Conservation (phyloP, 2,797 vertebrate species). For the Myripristis murdjan region DNA sequence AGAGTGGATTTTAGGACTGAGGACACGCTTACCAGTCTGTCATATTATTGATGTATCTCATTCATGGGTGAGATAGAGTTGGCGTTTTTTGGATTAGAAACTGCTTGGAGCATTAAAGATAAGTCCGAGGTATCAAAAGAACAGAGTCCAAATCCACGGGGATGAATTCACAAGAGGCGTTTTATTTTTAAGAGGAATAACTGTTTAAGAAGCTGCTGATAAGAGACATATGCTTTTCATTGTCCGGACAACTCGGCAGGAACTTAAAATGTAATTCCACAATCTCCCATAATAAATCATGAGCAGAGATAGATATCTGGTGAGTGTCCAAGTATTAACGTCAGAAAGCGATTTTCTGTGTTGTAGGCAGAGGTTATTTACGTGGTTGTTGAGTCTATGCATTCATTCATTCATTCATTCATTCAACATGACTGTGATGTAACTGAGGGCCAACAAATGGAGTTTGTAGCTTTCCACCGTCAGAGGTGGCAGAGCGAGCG, state of each 20-base stretch:
- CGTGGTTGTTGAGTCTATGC: neutral
- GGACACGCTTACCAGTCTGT: neutral
- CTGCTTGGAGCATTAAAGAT: constrained; percentile 43
- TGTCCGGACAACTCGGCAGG: constrained; percentile 40
- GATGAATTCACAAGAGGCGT: constrained; percentile 37
- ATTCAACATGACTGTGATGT: too few species aligned
- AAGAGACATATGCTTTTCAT: constrained; percentile 59
- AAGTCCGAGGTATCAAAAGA: constrained; percentile 52
- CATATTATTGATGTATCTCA: constrained; percentile 26
- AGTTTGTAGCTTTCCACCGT: neutral
- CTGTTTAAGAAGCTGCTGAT: constrained; percentile 43
- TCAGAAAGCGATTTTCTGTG: neutral
- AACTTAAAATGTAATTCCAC: constrained; percentile 49
- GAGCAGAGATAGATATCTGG: constrained; percentile 2
- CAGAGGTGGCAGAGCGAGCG: constrained; percentile 47
- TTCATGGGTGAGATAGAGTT: constrained; percentile 28
- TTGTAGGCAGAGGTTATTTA: neutral
- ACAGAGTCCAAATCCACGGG: constrained; percentile 21
- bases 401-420: constrained; percentile 23
- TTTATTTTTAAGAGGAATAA: constrained; percentile 45
- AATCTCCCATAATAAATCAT: constrained; percentile 37
- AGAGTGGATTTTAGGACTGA: neutral
- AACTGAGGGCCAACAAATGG: too few species aligned
- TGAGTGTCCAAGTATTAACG: neutral
- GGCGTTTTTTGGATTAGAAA: constrained; percentile 46